Evolutionary conservation across 2,113 vertebrate species (phyloP).

Genomic region (Centropus unirufus): DNA sequence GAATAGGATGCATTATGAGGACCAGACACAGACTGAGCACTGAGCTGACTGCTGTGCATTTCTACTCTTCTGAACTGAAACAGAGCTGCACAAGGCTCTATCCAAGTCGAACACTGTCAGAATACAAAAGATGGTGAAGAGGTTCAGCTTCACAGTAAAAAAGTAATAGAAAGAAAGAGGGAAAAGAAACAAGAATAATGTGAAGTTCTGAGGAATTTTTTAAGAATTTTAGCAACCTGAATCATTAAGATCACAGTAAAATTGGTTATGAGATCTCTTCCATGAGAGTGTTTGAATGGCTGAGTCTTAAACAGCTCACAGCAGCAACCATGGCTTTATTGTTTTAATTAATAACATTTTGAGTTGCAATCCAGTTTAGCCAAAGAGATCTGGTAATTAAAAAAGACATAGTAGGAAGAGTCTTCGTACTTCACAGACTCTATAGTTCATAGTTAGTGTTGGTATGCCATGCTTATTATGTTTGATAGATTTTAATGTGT

Average conservation of each 20-base stretch:
- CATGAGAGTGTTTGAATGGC: not conserved
- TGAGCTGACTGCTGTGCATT: not conserved
- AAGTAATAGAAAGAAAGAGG: too few species aligned
- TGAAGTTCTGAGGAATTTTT: not conserved
- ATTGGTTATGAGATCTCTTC: not conserved
- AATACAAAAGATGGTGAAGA: not conserved
- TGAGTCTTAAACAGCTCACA: not conserved
- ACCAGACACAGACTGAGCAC: slow-evolving; percentile 1
- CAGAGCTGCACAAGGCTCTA: not conserved
- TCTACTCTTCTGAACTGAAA: not conserved
- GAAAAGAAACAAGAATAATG: rapidly evolving
- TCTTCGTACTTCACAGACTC: not conserved
- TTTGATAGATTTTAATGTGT: not conserved
- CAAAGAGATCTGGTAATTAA: not conserved
- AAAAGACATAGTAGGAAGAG: not conserved
- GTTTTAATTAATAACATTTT: not conserved
- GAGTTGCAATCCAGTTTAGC: not conserved
- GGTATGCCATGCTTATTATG: not conserved
- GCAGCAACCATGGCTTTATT: not conserved
- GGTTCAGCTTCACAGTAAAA: not conserved
- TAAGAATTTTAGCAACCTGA: not conserved
- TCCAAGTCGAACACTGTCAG: not conserved
- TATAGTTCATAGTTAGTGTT: not conserved
- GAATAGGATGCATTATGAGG: slow-evolving; percentile 8
- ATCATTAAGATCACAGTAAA: not conserved